Percentiles rank a stretch among this genome's conserved stretches.
Conservation (phyloP, 2,888 invertebrate species). For the Drosophila atroscutellata region DNA sequence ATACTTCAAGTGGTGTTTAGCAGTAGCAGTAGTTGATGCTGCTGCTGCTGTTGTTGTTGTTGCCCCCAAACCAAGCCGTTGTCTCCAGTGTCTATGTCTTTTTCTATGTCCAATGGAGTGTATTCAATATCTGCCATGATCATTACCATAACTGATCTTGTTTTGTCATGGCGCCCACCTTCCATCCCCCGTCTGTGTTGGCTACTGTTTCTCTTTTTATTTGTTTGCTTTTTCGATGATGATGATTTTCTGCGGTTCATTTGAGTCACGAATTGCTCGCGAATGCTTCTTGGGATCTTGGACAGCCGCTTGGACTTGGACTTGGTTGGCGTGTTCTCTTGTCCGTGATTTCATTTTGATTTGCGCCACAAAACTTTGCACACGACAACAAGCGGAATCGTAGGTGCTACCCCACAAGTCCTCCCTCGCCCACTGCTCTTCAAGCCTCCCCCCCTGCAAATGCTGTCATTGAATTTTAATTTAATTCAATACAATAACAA, state of each 20-base stretch:
- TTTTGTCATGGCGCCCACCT: conserved; percentile 66
- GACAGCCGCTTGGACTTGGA: conserved; percentile 61
- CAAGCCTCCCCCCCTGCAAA: conserved; percentile 14
- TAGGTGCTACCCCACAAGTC: conserved; percentile 54
- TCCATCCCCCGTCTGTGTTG: conserved; percentile 10
- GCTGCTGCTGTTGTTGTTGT: neutral
- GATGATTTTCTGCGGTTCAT: conserved; percentile 80
- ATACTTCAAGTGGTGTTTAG: conserved; percentile 45
- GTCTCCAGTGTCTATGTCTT: conserved; percentile 32
- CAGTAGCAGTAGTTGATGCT: conserved; percentile 8
- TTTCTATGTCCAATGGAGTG: conserved; percentile 37
- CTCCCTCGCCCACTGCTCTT: neutral
- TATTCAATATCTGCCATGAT: conserved; percentile 69
- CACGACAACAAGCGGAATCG: conserved; percentile 72
- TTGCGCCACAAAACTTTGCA: conserved; percentile 67
- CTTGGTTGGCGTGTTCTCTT: conserved; percentile 70
- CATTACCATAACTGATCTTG: conserved; percentile 80
- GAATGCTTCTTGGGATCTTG: conserved; percentile 56
- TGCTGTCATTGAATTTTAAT: conserved; percentile 77
- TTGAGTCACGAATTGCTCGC: conserved; percentile 78
- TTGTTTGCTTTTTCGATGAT: conserved; percentile 36
- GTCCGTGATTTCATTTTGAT: conserved; percentile 76
- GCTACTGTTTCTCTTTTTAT: conserved; percentile 41
- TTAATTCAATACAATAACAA: conserved; percentile 65
- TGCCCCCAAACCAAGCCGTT: conserved; percentile 20